These are phyloP conservation scores for Limnothrissa miodon DNA, from an alignment of 2,113 vertebrate species.

Conservation along the genomic window DNA sequence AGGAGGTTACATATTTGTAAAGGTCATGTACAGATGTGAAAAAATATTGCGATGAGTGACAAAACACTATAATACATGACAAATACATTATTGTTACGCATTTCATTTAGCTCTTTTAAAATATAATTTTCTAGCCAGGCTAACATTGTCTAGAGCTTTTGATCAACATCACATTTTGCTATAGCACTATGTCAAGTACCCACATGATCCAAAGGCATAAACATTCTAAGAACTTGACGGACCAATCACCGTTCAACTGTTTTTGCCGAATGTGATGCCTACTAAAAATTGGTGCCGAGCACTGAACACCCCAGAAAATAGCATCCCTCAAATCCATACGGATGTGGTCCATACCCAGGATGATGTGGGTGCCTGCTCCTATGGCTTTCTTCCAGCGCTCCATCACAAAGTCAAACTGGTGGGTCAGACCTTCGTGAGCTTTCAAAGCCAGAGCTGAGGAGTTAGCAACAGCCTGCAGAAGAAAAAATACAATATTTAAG, in stretches of 20 bases:
- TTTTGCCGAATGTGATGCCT: background rate
- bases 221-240: too few relatives aligned
- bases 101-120: too few relatives aligned
- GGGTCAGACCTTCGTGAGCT: slow-evolving; percentile 68
- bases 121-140: too few relatives aligned
- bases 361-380: slow-evolving; percentile 67
- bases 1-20: background rate
- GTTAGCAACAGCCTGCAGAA: slow-evolving; percentile 63
- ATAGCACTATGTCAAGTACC: too few relatives aligned
- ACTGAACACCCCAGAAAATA: too few relatives aligned
- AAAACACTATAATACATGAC: background rate
- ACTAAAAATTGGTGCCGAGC: too few relatives aligned
- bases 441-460: slow-evolving; percentile 79
- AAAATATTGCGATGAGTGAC: too few relatives aligned
- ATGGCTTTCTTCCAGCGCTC: slow-evolving; percentile 80
- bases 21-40: too few relatives aligned
- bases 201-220: too few relatives aligned
- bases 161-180: too few relatives aligned
- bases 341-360: slow-evolving; percentile 75
- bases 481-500: background rate
- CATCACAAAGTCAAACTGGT: slow-evolving; percentile 65
- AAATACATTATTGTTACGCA: too few relatives aligned
- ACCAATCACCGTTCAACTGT: background rate
- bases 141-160: too few relatives aligned
- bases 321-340: background rate